Percentiles rank a stretch among this genome's conserved stretches.
These are phyloP conservation scores for Diarsia mendica DNA, from an alignment of 2,888 invertebrate genomes.

Conservation along the genomic window DNA sequence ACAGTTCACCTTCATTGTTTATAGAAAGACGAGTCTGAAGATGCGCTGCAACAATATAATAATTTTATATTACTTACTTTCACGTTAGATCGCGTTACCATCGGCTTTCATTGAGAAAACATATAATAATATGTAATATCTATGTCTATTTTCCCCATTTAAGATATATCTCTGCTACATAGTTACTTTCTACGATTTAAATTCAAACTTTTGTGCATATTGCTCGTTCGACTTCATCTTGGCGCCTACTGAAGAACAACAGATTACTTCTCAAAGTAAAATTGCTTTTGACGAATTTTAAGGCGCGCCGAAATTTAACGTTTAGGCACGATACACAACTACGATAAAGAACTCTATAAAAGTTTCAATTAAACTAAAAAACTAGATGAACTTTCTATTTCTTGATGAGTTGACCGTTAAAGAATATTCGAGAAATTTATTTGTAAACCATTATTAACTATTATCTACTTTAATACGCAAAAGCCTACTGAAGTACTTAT, in stretches of 20 bases:
- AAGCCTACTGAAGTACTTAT: neutral
- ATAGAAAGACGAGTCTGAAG: conserved; percentile 78
- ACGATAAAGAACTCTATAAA: neutral
- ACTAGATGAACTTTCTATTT: neutral
- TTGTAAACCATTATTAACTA: neutral
- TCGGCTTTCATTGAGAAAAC: neutral
- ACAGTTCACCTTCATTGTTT: conserved; percentile 78
- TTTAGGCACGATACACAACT: conserved; percentile 18
- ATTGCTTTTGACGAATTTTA: conserved; percentile 66
- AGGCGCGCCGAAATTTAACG: conserved; percentile 59
- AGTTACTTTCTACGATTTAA: neutral
- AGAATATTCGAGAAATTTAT: neutral
- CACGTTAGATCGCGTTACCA: neutral
- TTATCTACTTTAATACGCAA: neutral
- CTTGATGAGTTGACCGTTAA: neutral
- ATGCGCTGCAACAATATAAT: conserved; percentile 74
- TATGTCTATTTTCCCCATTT: neutral
- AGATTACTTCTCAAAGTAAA: conserved; percentile 60
- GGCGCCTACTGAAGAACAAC: conserved; percentile 52
- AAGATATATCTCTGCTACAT: neutral
- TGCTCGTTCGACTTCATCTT: conserved; percentile 25
- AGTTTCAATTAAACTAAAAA: conserved; percentile 6
- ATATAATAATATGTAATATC: neutral
- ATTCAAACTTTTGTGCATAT: conserved; percentile 1
- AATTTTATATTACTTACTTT: conserved; percentile 18